Conservation (phyloP, 2,797 vertebrate species). For the Siniperca obscura region DNA sequence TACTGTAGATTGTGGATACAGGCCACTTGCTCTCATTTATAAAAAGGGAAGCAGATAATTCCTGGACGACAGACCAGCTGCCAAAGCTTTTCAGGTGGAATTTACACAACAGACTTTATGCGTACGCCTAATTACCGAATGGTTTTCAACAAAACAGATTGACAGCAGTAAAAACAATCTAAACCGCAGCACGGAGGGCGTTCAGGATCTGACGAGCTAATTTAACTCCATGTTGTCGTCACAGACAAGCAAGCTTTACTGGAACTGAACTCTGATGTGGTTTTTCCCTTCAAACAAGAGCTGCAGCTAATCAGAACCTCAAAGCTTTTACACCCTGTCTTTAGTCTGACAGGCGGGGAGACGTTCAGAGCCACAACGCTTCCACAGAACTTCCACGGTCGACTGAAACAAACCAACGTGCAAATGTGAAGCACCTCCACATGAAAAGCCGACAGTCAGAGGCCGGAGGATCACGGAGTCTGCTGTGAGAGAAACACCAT, state of each 20-base stretch:
- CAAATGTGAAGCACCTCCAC: not conserved
- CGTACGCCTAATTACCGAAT: not conserved
- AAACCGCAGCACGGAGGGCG: not conserved
- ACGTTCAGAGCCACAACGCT: not conserved
- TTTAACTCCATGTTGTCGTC: not conserved
- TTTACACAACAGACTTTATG: not conserved
- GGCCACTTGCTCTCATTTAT: not conserved
- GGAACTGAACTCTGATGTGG: not conserved
- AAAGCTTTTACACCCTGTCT: not conserved
- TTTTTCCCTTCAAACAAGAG: not conserved
- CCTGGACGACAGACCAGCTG: not conserved
- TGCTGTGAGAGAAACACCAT: not conserved
- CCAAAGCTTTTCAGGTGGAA: not conserved
- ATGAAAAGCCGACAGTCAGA: constrained; percentile 6
- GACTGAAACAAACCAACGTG: not conserved
- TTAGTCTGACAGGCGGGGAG: not conserved
- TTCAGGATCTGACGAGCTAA: not conserved
- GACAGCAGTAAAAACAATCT: not conserved
- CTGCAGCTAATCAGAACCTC: not conserved
- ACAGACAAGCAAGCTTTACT: not conserved
- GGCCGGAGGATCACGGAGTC: not conserved
- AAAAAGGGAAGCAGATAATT: not conserved
- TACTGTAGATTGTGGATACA: not conserved
- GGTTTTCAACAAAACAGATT: not conserved
- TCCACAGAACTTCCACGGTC: not conserved